Base-by-base conservation (phyloP, 2,888 invertebrate genomes). In the Bimastos eiseni region DNA sequence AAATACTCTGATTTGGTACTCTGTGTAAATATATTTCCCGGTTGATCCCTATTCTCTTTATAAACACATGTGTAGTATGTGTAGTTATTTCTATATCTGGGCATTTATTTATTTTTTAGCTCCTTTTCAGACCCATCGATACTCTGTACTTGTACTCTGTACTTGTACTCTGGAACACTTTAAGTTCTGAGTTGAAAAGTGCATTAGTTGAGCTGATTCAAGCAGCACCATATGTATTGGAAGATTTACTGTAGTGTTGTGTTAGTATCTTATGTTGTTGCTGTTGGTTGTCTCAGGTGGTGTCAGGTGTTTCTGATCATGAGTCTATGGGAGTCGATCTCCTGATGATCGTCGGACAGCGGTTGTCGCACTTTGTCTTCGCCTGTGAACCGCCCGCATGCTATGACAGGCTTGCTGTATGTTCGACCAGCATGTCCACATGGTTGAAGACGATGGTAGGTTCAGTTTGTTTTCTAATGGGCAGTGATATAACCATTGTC, bases 261-360 rank as follows among this genome's bases (percentile, higher is more conserved):
- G 44, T 36, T 36, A 33, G n/a, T 90, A 11, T 83, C 36, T n/a
- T 83, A 30, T 37, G 88, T 37, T 86, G 33, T 37, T 38, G 17
- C 38, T 49, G 17, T n/a, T 37, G 24, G 44, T 88, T 33, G 49
- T n/a, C n/a, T 34, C 88, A 91, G 49, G 88, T 90, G 37, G 6
- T 90, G 88, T n/a, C 90, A 30, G 95, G 96, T 36, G 96, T 98
- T 13, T 96, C 96, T 91, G 97, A 97, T 92, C 96, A 96, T n/a
- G 96, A 96, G 93, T 95, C 96, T 88, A 95, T 98, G 91, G 96
- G 97, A 21, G 96, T 96, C 0, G 96, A 97, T 92, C 95, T 98
- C 91, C 95, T 98, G 41, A 96, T 97, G 41, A 96, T 98, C 90
- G 97, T 97, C n/a, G 97, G 97, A 15, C 97, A 97, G 94, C 96